Evolutionary conservation across 2,113 vertebrate species (phyloP).

Genomic region (Chunga burmeisteri): DNA sequence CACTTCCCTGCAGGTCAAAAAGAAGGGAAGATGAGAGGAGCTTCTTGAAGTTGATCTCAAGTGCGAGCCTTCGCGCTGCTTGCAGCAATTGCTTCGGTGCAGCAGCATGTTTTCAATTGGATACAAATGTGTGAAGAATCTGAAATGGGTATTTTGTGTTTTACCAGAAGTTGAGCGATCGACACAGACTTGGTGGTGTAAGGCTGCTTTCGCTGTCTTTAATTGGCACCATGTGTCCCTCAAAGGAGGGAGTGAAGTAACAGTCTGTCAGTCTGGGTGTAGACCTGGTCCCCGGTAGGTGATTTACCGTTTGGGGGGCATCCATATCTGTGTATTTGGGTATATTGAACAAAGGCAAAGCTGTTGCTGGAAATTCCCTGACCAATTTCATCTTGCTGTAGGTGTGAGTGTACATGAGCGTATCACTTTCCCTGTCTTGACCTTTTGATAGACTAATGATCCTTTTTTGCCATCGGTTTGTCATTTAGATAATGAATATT

Average conservation of each 20-base stretch:
- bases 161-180: background rate
- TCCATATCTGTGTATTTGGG: fast-evolving
- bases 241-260: background rate
- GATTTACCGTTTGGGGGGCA: background rate
- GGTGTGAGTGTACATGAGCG: fast-evolving
- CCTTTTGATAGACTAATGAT: background rate
- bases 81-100: background rate
- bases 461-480: background rate
- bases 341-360: background rate
- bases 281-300: background rate
- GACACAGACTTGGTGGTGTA: background rate
- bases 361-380: constrained; percentile 17
- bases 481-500: background rate
- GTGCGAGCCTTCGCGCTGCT: background rate
- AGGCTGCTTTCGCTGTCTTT: background rate
- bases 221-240: background rate
- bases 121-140: background rate
- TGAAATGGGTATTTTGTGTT: background rate
- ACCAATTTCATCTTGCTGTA: background rate
- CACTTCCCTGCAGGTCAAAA: background rate
- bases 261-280: background rate
- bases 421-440: background rate
- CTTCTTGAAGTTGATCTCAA: background rate
- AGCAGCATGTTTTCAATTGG: background rate
- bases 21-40: background rate